A percentile compares a stretch with the other conserved stretches of the same genome.
phyloP scores from a whole-genome alignment of 2,113 vertebrate genomes.

The Strigops habroptila region DNA sequence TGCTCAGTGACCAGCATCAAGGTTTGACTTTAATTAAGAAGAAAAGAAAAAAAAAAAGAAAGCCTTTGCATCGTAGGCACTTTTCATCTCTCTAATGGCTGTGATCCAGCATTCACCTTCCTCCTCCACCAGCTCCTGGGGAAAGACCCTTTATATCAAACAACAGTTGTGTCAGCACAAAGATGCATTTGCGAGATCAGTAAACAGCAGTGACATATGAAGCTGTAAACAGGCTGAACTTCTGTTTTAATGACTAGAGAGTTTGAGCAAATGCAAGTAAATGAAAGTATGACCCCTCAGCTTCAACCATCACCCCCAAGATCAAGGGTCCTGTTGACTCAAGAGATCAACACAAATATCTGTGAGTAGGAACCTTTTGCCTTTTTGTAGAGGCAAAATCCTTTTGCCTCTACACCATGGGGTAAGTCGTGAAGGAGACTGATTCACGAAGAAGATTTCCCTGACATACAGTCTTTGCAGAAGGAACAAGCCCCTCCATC shows the following conservation, averaged over 20 bases:
- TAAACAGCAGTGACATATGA: not conserved
- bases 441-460: not conserved
- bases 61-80: not conserved
- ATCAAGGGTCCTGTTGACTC: not conserved
- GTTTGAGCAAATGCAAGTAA: not conserved
- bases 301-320: not conserved
- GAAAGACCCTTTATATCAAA: not conserved
- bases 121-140: not conserved
- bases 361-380: not conserved
- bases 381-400: not conserved
- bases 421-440: not conserved
- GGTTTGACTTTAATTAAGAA: conserved; percentile 11
- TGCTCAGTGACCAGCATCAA: not conserved
- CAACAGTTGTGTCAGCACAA: not conserved
- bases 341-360: not conserved
- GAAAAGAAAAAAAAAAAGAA: not conserved
- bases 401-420: not conserved
- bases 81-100: not conserved
- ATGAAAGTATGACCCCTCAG: not conserved
- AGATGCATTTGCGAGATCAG: not conserved
- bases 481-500: not conserved
- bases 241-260: not conserved
- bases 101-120: not conserved
- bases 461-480: not conserved
- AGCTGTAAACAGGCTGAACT: not conserved